Evolutionary conservation across 1,140 invertebrate species (phyloP), one percentile per base, ranked within the genome.

Genomic region (Mercenaria mercenaria): DNA sequence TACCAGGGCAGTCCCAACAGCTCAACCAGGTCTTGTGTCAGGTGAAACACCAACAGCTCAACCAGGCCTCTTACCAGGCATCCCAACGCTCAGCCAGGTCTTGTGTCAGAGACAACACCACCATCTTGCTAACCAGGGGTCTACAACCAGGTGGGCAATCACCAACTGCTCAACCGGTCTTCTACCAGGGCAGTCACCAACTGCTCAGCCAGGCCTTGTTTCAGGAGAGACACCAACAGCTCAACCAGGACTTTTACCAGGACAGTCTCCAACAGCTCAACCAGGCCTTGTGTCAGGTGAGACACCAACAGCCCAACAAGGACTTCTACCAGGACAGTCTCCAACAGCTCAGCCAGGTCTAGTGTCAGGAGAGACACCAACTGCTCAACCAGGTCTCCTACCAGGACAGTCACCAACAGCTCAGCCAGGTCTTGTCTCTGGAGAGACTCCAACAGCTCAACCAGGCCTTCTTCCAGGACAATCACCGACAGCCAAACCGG

Each of bases 61-160:
- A 67, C 91, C 91, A 76, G 37, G 29, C 11, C 15, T 50, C 52
- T 43, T 29, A 67, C 34, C 20, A 69, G 86, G 56, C 3, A 29
- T 64, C 3, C 91, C 83, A 91, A 81, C 8, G 79, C 88, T 52
- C 18, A 32, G 37, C 83, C 88, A 29, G 37, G 43, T 29, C n/a
- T 37, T 47, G 52, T 23, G 23, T 50, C 67, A 32, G 69, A 67
- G 0, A 1, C 29, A 13, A 23, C 43, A 56, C 83, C 83, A 56
- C 74, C 83, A 4, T 34, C n/a, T n/a, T n/a, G n/a, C 29, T 13
- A n/a, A 39, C 85, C 85, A 64, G 32, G 18, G n/a, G n/a, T n/a
- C n/a, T 41, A 29, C 18, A 18, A 43, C 82, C 67, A 76, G n/a
- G 50, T 20, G 74, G 37, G n/a, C 43, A 59, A 3, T 37, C 72